Percentiles rank a stretch among this genome's conserved stretches.
Evolutionary conservation across 2,888 invertebrate genomes (phyloP).

Genomic region (Platycheirus rosarum): DNA sequence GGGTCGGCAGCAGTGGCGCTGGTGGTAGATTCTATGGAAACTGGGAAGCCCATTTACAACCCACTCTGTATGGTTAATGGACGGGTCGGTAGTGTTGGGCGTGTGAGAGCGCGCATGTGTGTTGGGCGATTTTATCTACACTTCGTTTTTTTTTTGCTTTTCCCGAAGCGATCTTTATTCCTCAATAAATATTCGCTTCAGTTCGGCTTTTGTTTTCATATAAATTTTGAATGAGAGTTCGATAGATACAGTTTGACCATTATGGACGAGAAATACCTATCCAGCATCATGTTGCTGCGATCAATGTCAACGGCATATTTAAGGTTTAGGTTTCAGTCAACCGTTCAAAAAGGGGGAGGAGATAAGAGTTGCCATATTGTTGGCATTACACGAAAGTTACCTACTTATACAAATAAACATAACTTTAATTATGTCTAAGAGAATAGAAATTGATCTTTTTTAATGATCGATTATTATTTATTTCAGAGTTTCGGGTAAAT

Average conservation of each 20-base stretch:
- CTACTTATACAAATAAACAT: too few relatives aligned
- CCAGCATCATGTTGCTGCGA: conserved; percentile 58
- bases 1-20: conserved; percentile 35
- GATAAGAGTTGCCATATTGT: conserved; percentile 52
- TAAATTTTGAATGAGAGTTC: conserved; percentile 11
- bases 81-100: conserved; percentile 45
- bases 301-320: conserved; percentile 51
- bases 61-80: conserved; percentile 69
- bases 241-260: conserved; percentile 39
- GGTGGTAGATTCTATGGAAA: conserved; percentile 54
- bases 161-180: conserved; percentile 35
- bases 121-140: conserved; percentile 16
- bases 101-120: conserved; percentile 61
- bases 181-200: conserved; percentile 21
- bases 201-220: conserved; percentile 51
- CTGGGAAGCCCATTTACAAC: conserved; percentile 68
- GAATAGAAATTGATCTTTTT: too few relatives aligned
- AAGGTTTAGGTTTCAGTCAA: conserved; percentile 5
- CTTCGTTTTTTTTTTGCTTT: conserved; percentile 29
- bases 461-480: too few relatives aligned
- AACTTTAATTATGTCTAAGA: too few relatives aligned
- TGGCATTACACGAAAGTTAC: too few relatives aligned
- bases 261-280: conserved; percentile 45
- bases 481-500: too few relatives aligned
- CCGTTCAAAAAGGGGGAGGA: conserved; percentile 30